Evolutionary conservation across 2,113 vertebrate genomes (phyloP), one percentile per base, ranked within the genome.

Genomic region (Struthio camelus): DNA sequence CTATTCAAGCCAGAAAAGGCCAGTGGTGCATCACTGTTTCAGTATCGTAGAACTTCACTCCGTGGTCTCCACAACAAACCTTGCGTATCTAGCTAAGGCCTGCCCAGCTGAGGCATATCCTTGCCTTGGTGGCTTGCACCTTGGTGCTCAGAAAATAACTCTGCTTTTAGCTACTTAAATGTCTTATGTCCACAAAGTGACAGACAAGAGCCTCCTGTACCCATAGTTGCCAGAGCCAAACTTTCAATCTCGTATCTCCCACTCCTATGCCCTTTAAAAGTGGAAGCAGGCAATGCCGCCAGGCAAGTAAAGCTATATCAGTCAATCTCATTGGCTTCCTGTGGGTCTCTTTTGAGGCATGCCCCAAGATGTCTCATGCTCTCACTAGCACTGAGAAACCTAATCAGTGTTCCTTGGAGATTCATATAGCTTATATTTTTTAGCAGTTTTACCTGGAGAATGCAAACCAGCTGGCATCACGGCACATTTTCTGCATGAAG

Each of bases 41-140:
- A 36, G 14, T 27, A 9, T 87, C 20, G 42, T 40, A 69, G 25
- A 64, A 42, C n/a, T 77, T 77, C 27, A 53, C 17, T 59, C 46
- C 25, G 4, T 14, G 34, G 27, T 27, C 14, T 11, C 18, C 13
- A 5, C 34, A 15, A 8, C 0, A 2, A 44, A 61, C 9, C 3
- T 34, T 14, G 2, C 0, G 0, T 58, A 2, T 69, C 25, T 28
- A 72, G 7, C 4, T 27, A 46, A 80, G 14, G 1, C 0, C 0
- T 58, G 2, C 58, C 25, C 28, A 67, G 7, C 4, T 27, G 44
- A 80, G 7, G 6, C 42, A 13, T 28, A 34, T 58, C 40, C 13
- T 46, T 46, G 67, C 28, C n/a, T n/a, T n/a, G n/a, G n/a, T n/a
- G n/a, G n/a, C n/a, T n/a, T n/a, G n/a, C 20, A 50, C 9, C 15